Evolutionary conservation across 2,797 vertebrate genomes (phyloP).

Genomic region (Centropyge bicolor): DNA sequence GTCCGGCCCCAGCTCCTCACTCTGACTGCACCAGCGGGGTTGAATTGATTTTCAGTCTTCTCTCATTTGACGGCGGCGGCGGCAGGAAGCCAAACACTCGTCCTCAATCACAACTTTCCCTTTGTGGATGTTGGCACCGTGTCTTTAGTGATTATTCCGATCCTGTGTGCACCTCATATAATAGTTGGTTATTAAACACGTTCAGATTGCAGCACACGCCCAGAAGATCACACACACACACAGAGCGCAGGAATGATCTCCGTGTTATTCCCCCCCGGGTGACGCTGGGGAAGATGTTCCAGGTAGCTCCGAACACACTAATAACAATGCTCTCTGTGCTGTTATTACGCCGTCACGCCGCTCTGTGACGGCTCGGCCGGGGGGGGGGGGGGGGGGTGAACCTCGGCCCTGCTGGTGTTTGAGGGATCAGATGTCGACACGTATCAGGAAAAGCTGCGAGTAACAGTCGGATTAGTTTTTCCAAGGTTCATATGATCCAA

Average conservation of each 20-base stretch:
- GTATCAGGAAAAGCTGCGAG: no score
- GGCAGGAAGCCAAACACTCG: slow-evolving; percentile 40
- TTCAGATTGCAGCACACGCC: background rate
- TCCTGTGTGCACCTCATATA: slow-evolving; percentile 11
- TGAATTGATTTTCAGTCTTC: slow-evolving; percentile 57
- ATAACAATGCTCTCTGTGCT: background rate
- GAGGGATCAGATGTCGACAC: no score
- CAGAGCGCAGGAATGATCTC: slow-evolving; percentile 6
- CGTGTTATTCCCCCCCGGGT: slow-evolving; percentile 17
- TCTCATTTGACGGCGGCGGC: slow-evolving; percentile 7
- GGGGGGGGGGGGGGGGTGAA: background rate
- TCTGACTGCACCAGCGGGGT: slow-evolving; percentile 3
- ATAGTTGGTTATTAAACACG: background rate
- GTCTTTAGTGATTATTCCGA: slow-evolving; percentile 12
- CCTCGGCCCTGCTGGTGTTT: background rate
- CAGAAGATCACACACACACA: slow-evolving; percentile 4
- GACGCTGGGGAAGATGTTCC: background rate
- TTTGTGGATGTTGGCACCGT: slow-evolving; percentile 40
- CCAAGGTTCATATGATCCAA: no score
- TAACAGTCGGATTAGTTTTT: no score
- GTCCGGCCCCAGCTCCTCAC: background rate
- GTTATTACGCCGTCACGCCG: background rate
- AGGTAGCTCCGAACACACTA: slow-evolving; percentile 11
- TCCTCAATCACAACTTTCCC: slow-evolving; percentile 30
- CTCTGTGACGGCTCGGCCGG: background rate